phyloP scores from a whole-genome alignment of 2,797 vertebrate genomes.

The Crenuchus spilurus region DNA sequence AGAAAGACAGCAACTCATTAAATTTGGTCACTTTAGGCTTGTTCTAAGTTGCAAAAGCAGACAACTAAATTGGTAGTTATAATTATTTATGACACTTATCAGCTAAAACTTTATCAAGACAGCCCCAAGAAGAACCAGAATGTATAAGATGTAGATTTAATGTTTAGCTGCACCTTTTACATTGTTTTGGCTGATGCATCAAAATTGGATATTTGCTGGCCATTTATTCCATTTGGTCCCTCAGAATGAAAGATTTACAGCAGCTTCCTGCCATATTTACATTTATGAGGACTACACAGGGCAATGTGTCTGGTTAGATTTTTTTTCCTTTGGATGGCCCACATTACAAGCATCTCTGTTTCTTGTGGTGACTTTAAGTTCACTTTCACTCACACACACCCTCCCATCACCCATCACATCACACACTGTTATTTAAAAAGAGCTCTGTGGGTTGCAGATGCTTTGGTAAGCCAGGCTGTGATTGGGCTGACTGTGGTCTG shows the following conservation, averaged over 20 bases:
- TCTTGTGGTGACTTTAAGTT: constrained; percentile 55
- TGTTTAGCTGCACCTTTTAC: background rate
- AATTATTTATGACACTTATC: too few relatives aligned
- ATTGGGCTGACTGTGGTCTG: background rate
- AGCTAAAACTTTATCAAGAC: too few relatives aligned
- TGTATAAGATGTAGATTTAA: too few relatives aligned
- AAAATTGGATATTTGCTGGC: background rate
- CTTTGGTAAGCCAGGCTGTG: background rate
- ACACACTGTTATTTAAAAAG: background rate
- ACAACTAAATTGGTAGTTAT: too few relatives aligned
- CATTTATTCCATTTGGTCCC: constrained; percentile 5
- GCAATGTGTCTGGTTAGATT: constrained; percentile 43
- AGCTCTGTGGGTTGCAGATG: background rate
- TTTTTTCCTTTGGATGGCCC: constrained; percentile 51
- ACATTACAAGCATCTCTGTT: constrained; percentile 51
- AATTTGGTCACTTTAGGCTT: too few relatives aligned
- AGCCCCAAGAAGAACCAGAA: too few relatives aligned
- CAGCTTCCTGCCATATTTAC: constrained; percentile 43
- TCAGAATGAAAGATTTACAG: constrained; percentile 14
- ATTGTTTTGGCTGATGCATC: background rate
- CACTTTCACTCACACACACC: constrained; percentile 49
- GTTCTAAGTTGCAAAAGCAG: too few relatives aligned
- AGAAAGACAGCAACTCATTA: too few relatives aligned
- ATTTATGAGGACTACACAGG: constrained; percentile 33
- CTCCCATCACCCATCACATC: background rate